Evolutionary conservation across 2,797 vertebrate genomes (phyloP), one percentile per base, ranked within the genome.

Genomic region (Austrolebias charrua): DNA sequence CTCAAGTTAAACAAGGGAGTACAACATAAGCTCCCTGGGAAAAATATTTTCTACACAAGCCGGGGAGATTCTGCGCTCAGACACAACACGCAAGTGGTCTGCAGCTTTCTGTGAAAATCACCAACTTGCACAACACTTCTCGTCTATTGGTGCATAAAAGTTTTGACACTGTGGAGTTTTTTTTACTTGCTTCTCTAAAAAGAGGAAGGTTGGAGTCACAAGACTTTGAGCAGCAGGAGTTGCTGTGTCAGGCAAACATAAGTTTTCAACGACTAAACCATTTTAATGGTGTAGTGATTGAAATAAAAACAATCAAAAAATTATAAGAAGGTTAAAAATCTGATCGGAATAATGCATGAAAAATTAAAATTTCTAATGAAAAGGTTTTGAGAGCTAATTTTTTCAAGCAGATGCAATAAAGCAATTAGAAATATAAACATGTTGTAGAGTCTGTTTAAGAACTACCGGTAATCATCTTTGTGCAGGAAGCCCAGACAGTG

Each of bases 141-240:
- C 7, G 52, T 31, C 42, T n/a, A 50, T 14, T 28, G n/a, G 42
- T 6, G 2, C 19, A 60, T 9, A 54, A 35, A 38, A 15, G 10
- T 68, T 56, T 64, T 44, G 42, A 62, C 20, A 59, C 2, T 31
- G 31, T 18, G 47, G 38, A 54, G 44, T 20, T 52, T 42, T 54
- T 20, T 49, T 42, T 65, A 3, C 63, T 20, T 0, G 58, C 10
- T 28, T 33, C 13, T 4, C n/a, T 20, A 57, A 24, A 62, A 16
- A 44, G 8, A 44, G 42, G 44, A 73, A 8, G 28, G 15, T 38
- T 14, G 12, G 5, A n/a, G 52, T 82, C 77, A 82, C 73, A 80
- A 71, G 63, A 76, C 18, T 0, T 51, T 7, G 46, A 42, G 33
- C 18, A 48, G 52, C 18, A 72, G 51, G 40, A 57, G 59, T 40